phyloP scores from a whole-genome alignment of 1,140 invertebrate genomes.

The Nasonia giraulti region DNA sequence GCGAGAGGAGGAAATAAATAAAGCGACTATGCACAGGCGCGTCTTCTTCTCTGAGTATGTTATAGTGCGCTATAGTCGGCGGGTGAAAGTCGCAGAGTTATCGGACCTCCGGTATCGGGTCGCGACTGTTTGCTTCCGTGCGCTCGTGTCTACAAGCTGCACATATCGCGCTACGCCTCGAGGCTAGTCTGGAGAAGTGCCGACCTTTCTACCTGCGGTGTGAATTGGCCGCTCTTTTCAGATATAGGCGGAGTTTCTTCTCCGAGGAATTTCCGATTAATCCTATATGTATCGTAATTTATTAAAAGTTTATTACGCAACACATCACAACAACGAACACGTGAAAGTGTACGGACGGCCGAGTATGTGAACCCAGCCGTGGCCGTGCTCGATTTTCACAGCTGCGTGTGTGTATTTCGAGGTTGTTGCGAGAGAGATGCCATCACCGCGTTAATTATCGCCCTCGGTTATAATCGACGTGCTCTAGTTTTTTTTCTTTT shows the following conservation, averaged over 20 bases:
- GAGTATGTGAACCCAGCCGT: not conserved
- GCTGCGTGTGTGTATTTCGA: not conserved
- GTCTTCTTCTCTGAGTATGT: not conserved
- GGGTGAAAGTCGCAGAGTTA: constrained; percentile 6
- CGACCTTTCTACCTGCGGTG: not conserved
- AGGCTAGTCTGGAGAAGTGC: not conserved
- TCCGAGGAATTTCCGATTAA: not conserved
- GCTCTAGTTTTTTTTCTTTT: too few species aligned
- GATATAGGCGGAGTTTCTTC: not conserved
- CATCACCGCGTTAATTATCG: too few species aligned
- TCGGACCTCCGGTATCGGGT: constrained; percentile 3
- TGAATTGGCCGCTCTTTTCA: not conserved
- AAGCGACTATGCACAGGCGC: not conserved
- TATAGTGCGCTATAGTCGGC: too few species aligned
- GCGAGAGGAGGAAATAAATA: not conserved
- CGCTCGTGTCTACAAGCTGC: too few species aligned
- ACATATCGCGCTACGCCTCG: not conserved
- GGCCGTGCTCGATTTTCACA: not conserved
- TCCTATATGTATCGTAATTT: too few species aligned
- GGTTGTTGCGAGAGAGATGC: not conserved
- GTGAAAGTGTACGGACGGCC: not conserved
- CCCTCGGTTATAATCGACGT: too few species aligned
- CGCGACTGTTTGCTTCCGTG: constrained; percentile 11
- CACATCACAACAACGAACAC: not conserved
- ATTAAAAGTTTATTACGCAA: too few species aligned